Base-by-base conservation (phyloP, 2,113 vertebrate genomes). In the Calidris pygmaea region DNA sequence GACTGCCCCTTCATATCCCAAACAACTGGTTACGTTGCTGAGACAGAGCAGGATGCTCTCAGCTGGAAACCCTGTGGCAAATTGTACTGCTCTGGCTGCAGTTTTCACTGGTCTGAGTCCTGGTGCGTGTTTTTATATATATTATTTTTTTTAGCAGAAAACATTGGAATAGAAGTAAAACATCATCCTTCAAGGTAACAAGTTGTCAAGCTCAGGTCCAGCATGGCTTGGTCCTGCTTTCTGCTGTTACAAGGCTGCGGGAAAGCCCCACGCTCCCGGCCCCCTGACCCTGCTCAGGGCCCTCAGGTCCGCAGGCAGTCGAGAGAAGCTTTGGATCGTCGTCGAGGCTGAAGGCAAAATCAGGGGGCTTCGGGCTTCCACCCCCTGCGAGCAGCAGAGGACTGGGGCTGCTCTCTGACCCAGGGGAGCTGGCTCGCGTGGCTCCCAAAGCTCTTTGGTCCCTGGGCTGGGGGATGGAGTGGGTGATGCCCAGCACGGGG, bases 251-350 rank as follows among this genome's bases (percentile, higher is more conserved):
- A 32, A 84, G 66, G 60, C 91, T 91, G 95, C 34, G 3, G 79
- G 80, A 74, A 18, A 70, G 16, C 66, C 67, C 43, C 0, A 5
- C 13, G 32, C 47, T 86, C 45, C 82, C 1, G 0, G 53, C 15
- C 47, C 53, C 3, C 0, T 10, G 34, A 10, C 30, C 47, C 37
- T 41, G 87, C 65, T 23, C 26, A 1, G 29, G 29, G 76, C 12
- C 30, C 3, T 8, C 0, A 3, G 26, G 22, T 27, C 88, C 7
- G 0, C 0, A 2, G 59, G 24, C 43, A 1, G 12, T 3, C 3
- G 0, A 17, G 7, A 41, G 60, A n/a, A 74, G 58, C 12, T 55
- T 63, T 67, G 62, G 30, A 41, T 75, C 37, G 55, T 50, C 45
- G 13, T 8, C 1, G 3, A 37, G 52, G 34, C 77, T 29, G 20